Evolutionary conservation across 1,140 invertebrate species (phyloP).

Genomic region (Aphelinus atriplicis): DNA sequence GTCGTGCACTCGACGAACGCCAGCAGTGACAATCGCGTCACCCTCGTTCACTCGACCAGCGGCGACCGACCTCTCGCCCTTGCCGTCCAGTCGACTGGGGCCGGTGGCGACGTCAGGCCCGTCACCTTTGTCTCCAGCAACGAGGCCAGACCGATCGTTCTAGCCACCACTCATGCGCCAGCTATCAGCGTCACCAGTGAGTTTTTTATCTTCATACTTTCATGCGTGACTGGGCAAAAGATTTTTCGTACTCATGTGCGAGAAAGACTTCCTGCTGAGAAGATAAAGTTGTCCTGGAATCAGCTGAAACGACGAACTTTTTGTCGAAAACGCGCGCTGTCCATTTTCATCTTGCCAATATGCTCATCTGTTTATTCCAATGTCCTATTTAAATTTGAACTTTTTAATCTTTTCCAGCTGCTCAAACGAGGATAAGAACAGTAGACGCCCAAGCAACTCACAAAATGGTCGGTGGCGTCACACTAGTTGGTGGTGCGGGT

Average conservation of each 20-base stretch:
- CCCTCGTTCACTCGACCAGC: conserved; percentile 63
- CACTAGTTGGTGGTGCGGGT: conserved; percentile 61
- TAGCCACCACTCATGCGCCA: conserved; percentile 59
- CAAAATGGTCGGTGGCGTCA: conserved; percentile 64
- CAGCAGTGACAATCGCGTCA: conserved; percentile 64
- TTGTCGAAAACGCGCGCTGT: no score
- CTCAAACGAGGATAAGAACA: conserved; percentile 62
- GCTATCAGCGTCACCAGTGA: conserved; percentile 61
- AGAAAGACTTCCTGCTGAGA: neutral
- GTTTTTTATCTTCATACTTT: conserved; percentile 37
- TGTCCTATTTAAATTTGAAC: no score
- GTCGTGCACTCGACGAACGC: conserved; percentile 63
- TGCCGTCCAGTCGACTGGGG: conserved; percentile 56
- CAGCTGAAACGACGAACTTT: no score
- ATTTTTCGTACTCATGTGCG: neutral
- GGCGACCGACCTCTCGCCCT: conserved; percentile 61
- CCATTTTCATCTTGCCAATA: no score
- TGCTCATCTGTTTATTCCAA: no score
- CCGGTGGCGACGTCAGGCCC: conserved; percentile 60
- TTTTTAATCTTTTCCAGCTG: conserved; percentile 49
- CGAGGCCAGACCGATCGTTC: conserved; percentile 60
- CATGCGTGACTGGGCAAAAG: neutral
- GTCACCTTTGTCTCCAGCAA: conserved; percentile 63
- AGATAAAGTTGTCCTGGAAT: neutral
- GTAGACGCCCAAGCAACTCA: conserved; percentile 59